These are phyloP conservation scores for Zophobas morio DNA, from an alignment of 1,140 invertebrate species.

Conservation along the genomic window DNA sequence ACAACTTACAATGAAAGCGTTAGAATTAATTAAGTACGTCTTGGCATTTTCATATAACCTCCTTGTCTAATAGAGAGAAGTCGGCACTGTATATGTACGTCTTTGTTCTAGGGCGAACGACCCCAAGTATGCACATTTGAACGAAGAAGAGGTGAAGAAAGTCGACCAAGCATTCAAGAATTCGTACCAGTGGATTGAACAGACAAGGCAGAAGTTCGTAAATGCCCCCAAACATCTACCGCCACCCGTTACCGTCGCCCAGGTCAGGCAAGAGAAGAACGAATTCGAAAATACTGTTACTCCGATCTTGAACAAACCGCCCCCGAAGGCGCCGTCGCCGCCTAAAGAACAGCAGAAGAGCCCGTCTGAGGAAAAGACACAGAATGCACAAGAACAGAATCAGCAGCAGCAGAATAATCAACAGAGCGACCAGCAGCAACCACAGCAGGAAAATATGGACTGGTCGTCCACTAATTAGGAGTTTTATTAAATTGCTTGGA, in stretches of 20 bases:
- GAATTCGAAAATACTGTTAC: constrained; percentile 78
- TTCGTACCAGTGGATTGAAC: constrained; percentile 81
- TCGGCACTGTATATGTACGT: background rate
- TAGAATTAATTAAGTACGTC: constrained; percentile 76
- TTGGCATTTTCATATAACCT: background rate
- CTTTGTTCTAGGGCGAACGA: constrained; percentile 52
- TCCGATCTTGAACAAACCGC: constrained; percentile 88
- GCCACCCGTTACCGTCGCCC: constrained; percentile 82
- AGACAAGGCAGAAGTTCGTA: constrained; percentile 75
- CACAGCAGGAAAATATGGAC: constrained; percentile 62
- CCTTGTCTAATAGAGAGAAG: background rate
- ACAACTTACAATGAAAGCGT: constrained; percentile 81
- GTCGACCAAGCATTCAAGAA: constrained; percentile 73
- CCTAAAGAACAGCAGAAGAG: constrained; percentile 65
- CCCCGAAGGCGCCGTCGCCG: constrained; percentile 79
- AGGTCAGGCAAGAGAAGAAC: constrained; percentile 82
- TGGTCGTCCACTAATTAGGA: constrained; percentile 58
- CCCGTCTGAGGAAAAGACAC: constrained; percentile 51
- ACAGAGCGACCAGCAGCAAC: constrained; percentile 45
- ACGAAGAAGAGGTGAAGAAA: constrained; percentile 85
- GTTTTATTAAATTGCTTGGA: constrained; percentile 44
- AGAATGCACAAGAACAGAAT: constrained; percentile 52
- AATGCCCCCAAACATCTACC: constrained; percentile 75
- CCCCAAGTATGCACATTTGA: constrained; percentile 86
- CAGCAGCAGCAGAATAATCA: constrained; percentile 49